Percentiles rank a stretch among this genome's conserved stretches.
These are phyloP conservation scores for Progne subis DNA, from an alignment of 2,113 vertebrate genomes.

Conservation along the genomic window DNA sequence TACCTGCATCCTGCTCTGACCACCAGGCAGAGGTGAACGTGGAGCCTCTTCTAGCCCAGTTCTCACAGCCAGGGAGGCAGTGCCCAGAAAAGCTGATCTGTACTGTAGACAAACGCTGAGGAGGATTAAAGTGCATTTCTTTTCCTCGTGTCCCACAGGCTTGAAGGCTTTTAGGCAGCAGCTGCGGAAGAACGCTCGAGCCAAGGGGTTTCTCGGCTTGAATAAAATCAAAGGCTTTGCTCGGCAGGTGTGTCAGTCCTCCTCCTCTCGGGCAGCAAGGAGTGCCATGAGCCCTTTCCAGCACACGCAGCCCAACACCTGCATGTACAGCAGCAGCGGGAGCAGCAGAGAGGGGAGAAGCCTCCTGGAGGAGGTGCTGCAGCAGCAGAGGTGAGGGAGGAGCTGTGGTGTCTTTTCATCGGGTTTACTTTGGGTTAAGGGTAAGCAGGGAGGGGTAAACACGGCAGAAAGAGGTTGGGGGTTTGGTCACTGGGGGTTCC, in stretches of 20 bases:
- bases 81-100: not conserved
- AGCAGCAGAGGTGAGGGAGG: conserved; percentile 87
- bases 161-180: conserved; percentile 96
- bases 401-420: not conserved
- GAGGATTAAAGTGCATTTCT: not conserved
- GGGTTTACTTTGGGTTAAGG: not conserved
- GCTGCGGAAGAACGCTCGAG: conserved; percentile 89
- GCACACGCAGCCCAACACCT: conserved; percentile 57
- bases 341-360: conserved; percentile 63
- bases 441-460: not conserved
- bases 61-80: not conserved
- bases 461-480: not conserved
- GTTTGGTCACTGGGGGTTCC: not conserved
- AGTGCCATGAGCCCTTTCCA: conserved; percentile 78
- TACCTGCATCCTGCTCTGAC: not conserved
- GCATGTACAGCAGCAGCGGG: conserved; percentile 57
- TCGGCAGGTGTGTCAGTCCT: conserved; percentile 82
- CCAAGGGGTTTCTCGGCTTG: conserved; percentile 91
- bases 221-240: conserved; percentile 95
- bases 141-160: conserved; percentile 71
- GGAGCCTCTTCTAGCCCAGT: not conserved
- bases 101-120: not conserved
- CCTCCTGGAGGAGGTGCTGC: conserved; percentile 89
- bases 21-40: not conserved
- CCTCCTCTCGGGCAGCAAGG: conserved; percentile 79